These are phyloP conservation scores for Pangasius larnaudii DNA, from an alignment of 2,797 vertebrate genomes.

Conservation along the genomic window DNA sequence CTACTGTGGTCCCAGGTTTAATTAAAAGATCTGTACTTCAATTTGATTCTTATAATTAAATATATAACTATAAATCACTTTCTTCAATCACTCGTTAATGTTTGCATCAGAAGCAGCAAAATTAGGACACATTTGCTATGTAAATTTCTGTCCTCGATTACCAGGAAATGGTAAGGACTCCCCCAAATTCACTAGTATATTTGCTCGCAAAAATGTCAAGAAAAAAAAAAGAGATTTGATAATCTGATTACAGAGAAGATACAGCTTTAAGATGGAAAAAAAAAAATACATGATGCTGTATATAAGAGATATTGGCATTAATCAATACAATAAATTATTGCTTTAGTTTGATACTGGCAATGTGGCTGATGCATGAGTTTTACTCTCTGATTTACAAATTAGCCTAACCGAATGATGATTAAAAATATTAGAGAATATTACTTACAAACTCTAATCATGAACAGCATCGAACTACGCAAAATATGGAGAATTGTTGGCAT, in stretches of 20 bases:
- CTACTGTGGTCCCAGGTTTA: background rate
- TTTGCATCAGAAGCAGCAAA: background rate
- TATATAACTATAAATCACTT: background rate
- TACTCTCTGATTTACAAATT: background rate
- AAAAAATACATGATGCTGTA: background rate
- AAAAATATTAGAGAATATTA: background rate
- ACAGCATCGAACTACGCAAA: background rate
- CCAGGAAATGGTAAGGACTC: conserved; percentile 17
- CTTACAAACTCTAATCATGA: background rate
- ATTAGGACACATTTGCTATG: background rate
- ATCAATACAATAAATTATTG: background rate
- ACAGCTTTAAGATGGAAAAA: background rate
- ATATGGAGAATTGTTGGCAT: background rate
- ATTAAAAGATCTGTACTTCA: background rate
- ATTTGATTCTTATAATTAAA: background rate
- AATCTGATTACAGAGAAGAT: background rate
- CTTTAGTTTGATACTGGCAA: background rate
- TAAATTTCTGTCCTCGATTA: conserved; percentile 10
- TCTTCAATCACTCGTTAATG: background rate
- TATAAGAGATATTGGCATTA: background rate
- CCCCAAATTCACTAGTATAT: background rate
- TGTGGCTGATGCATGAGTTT: background rate
- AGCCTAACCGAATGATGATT: too few species aligned
- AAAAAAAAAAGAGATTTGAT: background rate
- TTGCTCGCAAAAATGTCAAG: background rate